phyloP scores from a whole-genome alignment of 2,113 vertebrate genomes.

The Phalacrocorax aristotelis region DNA sequence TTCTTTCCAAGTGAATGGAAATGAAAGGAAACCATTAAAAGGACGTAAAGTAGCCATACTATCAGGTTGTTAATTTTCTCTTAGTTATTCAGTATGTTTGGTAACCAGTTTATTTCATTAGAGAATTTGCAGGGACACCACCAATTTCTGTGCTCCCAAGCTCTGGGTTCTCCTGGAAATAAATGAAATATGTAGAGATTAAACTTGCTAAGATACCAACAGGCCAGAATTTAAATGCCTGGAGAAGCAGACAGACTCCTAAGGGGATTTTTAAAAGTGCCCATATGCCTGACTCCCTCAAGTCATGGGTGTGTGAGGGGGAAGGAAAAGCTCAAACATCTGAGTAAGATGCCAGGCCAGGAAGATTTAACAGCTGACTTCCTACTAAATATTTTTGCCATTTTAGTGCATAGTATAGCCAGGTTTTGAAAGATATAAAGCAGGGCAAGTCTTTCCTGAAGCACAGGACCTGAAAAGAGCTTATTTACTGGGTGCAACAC shows the following conservation, averaged over 20 bases:
- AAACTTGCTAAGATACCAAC: neutral
- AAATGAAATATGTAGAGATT: neutral
- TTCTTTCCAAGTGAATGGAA: conserved; percentile 15
- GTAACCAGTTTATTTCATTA: neutral
- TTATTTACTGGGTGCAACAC: neutral
- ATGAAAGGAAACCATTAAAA: neutral
- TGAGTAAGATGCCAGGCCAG: neutral
- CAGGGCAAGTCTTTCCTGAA: neutral
- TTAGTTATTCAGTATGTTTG: neutral
- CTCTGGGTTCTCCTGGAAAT: neutral
- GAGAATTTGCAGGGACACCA: neutral
- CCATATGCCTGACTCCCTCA: neutral
- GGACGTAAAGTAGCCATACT: neutral
- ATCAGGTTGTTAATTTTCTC: neutral
- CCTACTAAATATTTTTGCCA: neutral
- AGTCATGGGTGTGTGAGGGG: neutral
- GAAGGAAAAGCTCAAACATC: neutral
- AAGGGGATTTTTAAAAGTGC: neutral
- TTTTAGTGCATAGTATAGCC: neutral
- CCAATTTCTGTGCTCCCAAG: neutral
- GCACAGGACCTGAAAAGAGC: neutral
- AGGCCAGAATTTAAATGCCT: neutral
- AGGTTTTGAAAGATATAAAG: neutral
- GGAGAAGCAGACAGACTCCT: neutral
- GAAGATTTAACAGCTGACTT: neutral